Conservation (phyloP, 2,113 vertebrate species). For the Pollimyrus isidori region DNA sequence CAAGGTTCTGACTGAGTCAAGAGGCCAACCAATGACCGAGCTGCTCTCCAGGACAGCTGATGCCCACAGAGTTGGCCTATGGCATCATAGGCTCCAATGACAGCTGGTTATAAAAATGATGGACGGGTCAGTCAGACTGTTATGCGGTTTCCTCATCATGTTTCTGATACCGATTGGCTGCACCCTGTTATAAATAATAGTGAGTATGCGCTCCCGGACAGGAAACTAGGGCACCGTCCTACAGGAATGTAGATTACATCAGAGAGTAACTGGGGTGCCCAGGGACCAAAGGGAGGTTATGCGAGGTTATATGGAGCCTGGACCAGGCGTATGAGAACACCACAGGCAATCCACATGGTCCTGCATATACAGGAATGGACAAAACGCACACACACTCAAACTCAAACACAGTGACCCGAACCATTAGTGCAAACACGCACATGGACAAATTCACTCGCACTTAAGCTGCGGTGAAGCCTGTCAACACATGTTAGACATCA, state of each 20-base stretch:
- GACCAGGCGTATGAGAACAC: neutral
- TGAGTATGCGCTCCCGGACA: neutral
- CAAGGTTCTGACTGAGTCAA: neutral
- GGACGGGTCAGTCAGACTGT: neutral
- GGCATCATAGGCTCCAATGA: neutral
- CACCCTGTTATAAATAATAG: neutral
- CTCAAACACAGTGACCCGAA: conserved; percentile 4
- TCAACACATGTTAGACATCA: conserved; percentile 9
- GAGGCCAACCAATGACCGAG: neutral
- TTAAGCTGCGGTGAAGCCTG: neutral
- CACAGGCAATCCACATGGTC: neutral
- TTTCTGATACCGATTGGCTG: neutral
- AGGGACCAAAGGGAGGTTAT: neutral
- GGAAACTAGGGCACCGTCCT: neutral
- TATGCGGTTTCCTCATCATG: neutral
- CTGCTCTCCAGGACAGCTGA: neutral
- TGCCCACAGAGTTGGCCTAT: neutral
- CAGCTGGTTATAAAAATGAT: neutral
- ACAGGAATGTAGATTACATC: neutral
- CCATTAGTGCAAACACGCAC: conserved; percentile 20
- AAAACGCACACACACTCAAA: neutral
- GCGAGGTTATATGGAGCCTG: neutral
- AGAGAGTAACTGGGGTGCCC: neutral
- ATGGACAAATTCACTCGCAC: neutral
- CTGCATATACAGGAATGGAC: neutral